Conservation (phyloP, 35 echinoderm and acorn worm species). For the Diadema setosum region DNA sequence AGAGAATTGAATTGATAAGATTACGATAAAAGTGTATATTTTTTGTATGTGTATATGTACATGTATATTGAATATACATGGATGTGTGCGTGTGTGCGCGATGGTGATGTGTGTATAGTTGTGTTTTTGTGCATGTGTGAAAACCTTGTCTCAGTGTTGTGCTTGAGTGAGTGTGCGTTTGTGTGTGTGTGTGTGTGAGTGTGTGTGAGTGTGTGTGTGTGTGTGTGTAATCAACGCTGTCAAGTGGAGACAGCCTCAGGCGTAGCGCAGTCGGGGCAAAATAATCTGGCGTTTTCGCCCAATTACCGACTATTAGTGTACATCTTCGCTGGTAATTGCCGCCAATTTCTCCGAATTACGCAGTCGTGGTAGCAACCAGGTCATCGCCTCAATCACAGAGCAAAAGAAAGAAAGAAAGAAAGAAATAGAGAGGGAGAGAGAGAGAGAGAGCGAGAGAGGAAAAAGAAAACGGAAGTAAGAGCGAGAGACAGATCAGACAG, state of each 20-base stretch:
- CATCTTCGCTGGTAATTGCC: conserved; percentile 3
- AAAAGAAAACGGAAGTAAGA: too few relatives aligned
- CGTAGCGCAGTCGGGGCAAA: neutral
- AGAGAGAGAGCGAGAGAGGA: neutral
- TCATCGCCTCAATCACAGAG: neutral
- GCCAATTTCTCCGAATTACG: conserved; percentile 1
- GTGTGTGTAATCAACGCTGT: neutral
- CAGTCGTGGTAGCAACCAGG: neutral
- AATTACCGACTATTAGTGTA: neutral
- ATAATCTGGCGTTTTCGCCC: neutral
- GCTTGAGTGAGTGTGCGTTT: neutral
- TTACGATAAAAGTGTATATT: too few relatives aligned
- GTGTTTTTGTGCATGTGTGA: too few relatives aligned
- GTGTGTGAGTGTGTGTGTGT: neutral
- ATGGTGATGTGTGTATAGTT: too few relatives aligned
- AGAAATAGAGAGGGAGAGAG: neutral
- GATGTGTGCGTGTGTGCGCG: too few relatives aligned
- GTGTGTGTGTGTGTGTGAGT: neutral
- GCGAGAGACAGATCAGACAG: too few relatives aligned
- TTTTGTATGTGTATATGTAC: too few relatives aligned
- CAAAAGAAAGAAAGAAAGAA: neutral
- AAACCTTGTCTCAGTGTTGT: too few relatives aligned
- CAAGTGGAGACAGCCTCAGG: neutral
- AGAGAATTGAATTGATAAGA: too few relatives aligned
- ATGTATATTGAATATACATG: too few relatives aligned